Evolutionary conservation across 2,797 vertebrate genomes (phyloP).

Genomic region (Anniella stebbinsi): DNA sequence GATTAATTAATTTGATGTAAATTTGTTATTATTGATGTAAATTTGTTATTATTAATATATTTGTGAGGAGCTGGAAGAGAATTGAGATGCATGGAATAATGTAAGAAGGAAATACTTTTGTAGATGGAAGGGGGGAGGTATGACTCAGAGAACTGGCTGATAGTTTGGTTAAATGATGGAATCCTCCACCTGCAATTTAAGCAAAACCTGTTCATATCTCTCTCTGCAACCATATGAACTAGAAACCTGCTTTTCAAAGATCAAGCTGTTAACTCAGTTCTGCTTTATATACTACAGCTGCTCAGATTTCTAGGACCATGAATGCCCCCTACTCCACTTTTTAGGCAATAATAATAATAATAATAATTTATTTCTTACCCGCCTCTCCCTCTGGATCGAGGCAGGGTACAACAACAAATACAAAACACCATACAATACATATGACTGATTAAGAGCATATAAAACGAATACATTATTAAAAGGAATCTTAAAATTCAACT

Average conservation of each 20-base stretch:
- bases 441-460: no score
- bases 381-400: no score
- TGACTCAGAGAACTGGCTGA: not conserved
- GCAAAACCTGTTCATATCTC: not conserved
- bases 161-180: not conserved
- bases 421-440: no score
- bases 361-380: no score
- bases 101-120: slow-evolving; percentile 5
- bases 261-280: not conserved
- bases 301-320: not conserved
- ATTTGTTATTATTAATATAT: no score
- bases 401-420: no score
- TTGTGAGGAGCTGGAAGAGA: not conserved
- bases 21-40: no score
- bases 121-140: not conserved
- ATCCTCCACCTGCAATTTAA: not conserved
- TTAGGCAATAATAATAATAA: no score
- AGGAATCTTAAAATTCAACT: no score
- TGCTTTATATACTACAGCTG: not conserved
- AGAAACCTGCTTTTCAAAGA: not conserved
- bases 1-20: not conserved
- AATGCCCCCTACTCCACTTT: not conserved
- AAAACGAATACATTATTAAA: no score
- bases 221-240: not conserved
- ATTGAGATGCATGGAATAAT: not conserved